These are phyloP conservation scores for Vanessa cardui DNA, from an alignment of 2,888 invertebrate genomes.

Conservation along the genomic window DNA sequence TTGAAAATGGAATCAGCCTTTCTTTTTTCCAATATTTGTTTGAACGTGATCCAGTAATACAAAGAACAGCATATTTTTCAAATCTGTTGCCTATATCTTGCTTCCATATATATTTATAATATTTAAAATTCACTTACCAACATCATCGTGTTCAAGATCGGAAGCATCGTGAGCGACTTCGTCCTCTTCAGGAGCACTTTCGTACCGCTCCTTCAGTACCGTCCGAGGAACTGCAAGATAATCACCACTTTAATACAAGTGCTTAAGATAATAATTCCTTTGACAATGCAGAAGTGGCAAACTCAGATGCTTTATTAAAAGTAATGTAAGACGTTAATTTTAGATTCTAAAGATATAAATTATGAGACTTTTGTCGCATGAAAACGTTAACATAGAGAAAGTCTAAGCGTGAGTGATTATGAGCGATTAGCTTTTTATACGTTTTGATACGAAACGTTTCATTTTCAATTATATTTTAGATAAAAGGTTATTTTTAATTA, in stretches of 20 bases:
- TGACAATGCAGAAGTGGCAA: conserved; percentile 22
- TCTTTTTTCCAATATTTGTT: too few species aligned
- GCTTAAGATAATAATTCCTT: conserved; percentile 42
- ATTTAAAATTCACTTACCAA: conserved; percentile 69
- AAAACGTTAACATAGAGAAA: conserved; percentile 47
- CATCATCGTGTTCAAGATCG: conserved; percentile 77
- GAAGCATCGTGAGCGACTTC: conserved; percentile 84
- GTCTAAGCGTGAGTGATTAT: conserved; percentile 58
- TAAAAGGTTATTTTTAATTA: too few species aligned
- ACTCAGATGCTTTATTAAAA: conserved; percentile 44
- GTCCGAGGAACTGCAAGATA: conserved; percentile 88
- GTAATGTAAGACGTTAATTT: conserved; percentile 61
- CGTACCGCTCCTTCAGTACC: conserved; percentile 91
- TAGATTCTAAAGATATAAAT: conserved; percentile 62
- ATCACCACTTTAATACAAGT: conserved; percentile 52
- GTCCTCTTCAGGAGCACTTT: conserved; percentile 90
- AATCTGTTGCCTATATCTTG: background rate
- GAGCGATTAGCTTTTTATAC: conserved; percentile 42
- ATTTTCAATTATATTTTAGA: too few species aligned
- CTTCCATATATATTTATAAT: conserved; percentile 7
- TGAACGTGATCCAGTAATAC: too few species aligned
- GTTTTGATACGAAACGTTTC: background rate
- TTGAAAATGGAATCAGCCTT: too few species aligned
- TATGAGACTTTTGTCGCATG: conserved; percentile 43
- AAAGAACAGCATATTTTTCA: background rate